Evolutionary conservation across 2,888 invertebrate genomes (phyloP).

Genomic region (Spodoptera picta): DNA sequence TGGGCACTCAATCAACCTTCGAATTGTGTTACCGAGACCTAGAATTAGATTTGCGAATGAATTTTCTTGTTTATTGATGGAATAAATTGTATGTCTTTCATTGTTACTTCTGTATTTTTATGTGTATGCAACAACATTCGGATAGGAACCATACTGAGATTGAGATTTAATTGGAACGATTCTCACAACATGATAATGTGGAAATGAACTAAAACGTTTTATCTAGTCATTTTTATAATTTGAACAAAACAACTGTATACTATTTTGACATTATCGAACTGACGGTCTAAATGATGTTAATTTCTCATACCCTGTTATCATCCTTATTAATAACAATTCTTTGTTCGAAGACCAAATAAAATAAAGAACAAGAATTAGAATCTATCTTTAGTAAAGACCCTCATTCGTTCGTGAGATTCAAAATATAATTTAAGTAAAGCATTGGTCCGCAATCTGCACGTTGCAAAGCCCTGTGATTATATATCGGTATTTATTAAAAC

Average conservation of each 20-base stretch:
- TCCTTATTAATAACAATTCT: no score
- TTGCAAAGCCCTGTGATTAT: slow-evolving; percentile 57
- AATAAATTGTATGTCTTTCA: slow-evolving; percentile 6
- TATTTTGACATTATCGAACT: no score
- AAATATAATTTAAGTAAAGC: slow-evolving; percentile 48
- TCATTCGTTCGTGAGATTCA: slow-evolving; percentile 12
- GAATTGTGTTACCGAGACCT: slow-evolving; percentile 54
- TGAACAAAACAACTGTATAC: no score
- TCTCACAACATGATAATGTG: no score
- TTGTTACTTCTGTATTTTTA: not conserved
- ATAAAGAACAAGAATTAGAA: slow-evolving; percentile 3
- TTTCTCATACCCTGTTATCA: no score
- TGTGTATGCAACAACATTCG: no score
- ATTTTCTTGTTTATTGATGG: slow-evolving; percentile 40
- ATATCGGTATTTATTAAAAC: slow-evolving; percentile 60
- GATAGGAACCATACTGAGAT: no score
- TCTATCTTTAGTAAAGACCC: not conserved
- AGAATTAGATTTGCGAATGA: slow-evolving; percentile 51
- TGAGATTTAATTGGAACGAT: no score
- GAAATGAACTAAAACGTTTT: no score
- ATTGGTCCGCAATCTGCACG: slow-evolving; percentile 54
- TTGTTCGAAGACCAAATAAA: no score
- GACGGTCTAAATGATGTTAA: no score
- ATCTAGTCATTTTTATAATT: no score
- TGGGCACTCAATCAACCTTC: slow-evolving; percentile 52